Conservation (phyloP, 35 echinoderm and acorn worm species). For the Heliocidaris tuberculata region DNA sequence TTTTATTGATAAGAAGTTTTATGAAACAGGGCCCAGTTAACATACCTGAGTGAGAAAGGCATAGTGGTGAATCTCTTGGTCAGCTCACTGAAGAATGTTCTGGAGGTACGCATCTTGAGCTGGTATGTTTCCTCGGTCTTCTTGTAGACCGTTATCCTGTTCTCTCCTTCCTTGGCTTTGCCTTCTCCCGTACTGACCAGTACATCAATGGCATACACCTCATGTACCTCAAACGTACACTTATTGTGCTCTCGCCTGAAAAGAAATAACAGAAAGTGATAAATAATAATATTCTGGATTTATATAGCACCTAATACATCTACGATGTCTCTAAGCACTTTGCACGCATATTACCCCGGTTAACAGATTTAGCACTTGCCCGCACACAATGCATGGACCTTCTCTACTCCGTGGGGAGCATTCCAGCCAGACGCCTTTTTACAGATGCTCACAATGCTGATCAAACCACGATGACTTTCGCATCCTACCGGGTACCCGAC, state of each 20-base stretch:
- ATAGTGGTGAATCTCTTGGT: conserved; percentile 62
- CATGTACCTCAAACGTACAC: conserved; percentile 79
- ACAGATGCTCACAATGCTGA: too few species aligned
- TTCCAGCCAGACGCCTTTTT: too few species aligned
- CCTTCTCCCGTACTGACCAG: conserved; percentile 85
- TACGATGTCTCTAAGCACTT: too few species aligned
- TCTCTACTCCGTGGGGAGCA: too few species aligned
- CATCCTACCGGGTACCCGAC: too few species aligned
- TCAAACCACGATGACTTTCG: too few species aligned
- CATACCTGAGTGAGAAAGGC: conserved; percentile 92
- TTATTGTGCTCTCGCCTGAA: conserved; percentile 80
- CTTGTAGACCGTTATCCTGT: conserved; percentile 82
- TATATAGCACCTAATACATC: too few species aligned
- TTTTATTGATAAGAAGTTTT: too few species aligned
- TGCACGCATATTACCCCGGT: too few species aligned
- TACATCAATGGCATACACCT: conserved; percentile 92
- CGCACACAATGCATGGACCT: too few species aligned
- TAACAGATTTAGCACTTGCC: too few species aligned
- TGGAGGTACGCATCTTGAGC: conserved; percentile 75
- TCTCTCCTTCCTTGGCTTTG: conserved; percentile 76
- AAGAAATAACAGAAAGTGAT: not conserved
- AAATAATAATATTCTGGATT: too few species aligned
- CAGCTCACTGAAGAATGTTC: conserved; percentile 76
- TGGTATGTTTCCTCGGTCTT: conserved; percentile 73
- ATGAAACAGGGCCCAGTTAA: not conserved